phyloP scores from a whole-genome alignment of 2,888 invertebrate species.

The Drosophila flavopinicola region DNA sequence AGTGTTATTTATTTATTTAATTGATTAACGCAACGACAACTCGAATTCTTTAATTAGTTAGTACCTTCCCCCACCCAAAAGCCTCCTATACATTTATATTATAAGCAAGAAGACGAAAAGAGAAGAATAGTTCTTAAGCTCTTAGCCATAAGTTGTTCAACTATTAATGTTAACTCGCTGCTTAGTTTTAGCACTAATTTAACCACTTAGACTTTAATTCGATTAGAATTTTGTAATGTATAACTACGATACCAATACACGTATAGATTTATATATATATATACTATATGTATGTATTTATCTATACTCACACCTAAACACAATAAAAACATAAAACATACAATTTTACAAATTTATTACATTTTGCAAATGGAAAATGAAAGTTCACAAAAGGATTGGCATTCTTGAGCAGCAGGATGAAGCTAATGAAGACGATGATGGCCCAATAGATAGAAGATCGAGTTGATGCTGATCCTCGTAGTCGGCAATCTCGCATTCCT shows the following conservation, averaged over 20 bases:
- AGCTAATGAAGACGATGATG: too few species aligned
- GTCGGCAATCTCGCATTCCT: too few species aligned
- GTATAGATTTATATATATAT: not conserved
- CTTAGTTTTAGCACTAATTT: slow-evolving; percentile 31
- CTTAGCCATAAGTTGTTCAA: slow-evolving; percentile 50
- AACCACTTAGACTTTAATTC: slow-evolving; percentile 1
- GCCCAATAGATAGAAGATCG: too few species aligned
- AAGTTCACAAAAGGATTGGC: too few species aligned
- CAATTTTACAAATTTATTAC: too few species aligned
- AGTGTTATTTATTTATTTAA: slow-evolving; percentile 59
- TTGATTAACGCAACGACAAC: slow-evolving; percentile 30
- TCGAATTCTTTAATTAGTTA: slow-evolving; percentile 31
- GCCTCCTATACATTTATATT: not conserved
- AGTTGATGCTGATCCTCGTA: too few species aligned
- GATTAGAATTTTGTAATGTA: not conserved
- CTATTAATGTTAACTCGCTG: slow-evolving; percentile 58
- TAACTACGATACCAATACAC: not conserved
- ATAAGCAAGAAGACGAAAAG: not conserved
- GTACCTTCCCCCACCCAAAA: not conserved
- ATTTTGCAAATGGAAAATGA: too few species aligned
- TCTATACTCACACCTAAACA: slow-evolving; percentile 9
- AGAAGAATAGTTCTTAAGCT: slow-evolving; percentile 3
- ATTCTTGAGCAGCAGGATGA: too few species aligned
- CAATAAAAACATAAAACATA: slow-evolving; percentile 19
- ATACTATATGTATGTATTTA: not conserved